Conservation (phyloP, 2,113 vertebrate species). For the Corynorhinus townsendii region DNA sequence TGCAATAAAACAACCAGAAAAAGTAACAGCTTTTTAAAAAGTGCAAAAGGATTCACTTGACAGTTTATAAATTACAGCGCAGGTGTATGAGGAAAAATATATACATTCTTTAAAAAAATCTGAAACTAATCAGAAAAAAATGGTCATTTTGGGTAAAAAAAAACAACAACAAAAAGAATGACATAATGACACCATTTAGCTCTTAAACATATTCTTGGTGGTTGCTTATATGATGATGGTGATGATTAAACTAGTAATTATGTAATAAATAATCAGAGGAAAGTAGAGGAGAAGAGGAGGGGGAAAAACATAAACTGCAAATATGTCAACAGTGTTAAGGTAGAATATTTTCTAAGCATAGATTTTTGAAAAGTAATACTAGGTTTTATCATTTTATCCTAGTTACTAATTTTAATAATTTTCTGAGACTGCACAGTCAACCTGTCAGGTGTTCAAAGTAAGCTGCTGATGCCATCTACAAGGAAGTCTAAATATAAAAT, state of each 20-base stretch:
- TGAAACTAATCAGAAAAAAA: conserved; percentile 81
- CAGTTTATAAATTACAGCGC: conserved; percentile 68
- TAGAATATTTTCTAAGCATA: neutral
- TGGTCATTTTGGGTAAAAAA: conserved; percentile 38
- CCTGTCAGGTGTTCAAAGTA: conserved; percentile 81
- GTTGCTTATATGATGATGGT: neutral
- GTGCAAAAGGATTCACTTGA: conserved; percentile 58
- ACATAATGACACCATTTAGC: conserved; percentile 46
- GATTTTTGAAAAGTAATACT: neutral
- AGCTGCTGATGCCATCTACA: conserved; percentile 80
- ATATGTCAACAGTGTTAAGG: too few relatives aligned
- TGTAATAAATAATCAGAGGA: neutral
- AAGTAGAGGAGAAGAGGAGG: neutral
- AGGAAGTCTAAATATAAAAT: conserved; percentile 88
- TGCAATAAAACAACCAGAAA: conserved; percentile 69
- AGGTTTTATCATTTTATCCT: conserved; percentile 55
- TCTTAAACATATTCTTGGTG: conserved; percentile 60
- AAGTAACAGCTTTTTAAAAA: conserved; percentile 57
- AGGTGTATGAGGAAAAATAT: conserved; percentile 74
- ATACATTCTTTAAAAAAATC: conserved; percentile 61
- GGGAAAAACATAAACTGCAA: neutral
- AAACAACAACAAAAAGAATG: neutral
- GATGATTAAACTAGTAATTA: neutral
- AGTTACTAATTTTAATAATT: conserved; percentile 81
- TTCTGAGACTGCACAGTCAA: conserved; percentile 72